phyloP scores from a whole-genome alignment of 2,797 vertebrate genomes.

The Melanotaenia parkinsoni region DNA sequence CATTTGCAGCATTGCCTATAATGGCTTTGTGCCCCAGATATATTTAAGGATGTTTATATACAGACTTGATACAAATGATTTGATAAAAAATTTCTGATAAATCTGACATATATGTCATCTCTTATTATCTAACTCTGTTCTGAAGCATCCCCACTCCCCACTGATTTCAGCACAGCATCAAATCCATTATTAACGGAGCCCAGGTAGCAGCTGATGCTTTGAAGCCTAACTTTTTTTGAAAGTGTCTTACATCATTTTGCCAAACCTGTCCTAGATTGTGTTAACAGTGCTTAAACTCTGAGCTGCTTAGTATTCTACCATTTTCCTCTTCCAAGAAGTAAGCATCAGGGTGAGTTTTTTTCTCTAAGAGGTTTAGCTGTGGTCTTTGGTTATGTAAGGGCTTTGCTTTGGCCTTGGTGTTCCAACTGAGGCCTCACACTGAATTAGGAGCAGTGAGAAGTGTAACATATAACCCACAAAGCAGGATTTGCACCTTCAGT shows the following conservation, averaged over 20 bases:
- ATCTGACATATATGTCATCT: no score
- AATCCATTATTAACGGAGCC: not conserved
- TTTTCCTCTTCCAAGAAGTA: slow-evolving; percentile 38
- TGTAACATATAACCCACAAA: not conserved
- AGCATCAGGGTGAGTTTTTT: slow-evolving; percentile 13
- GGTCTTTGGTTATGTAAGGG: slow-evolving; percentile 62
- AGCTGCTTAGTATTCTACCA: not conserved
- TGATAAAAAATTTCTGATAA: no score
- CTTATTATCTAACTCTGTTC: no score
- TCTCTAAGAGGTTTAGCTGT: slow-evolving; percentile 53
- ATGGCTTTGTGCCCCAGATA: no score
- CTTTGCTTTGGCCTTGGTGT: slow-evolving; percentile 41
- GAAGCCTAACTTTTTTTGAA: not conserved
- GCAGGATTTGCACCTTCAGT: not conserved
- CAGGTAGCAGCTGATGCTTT: not conserved
- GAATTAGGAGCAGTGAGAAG: slow-evolving; percentile 32
- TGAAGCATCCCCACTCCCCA: no score
- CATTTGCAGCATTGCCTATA: no score
- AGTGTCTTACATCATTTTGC: not conserved
- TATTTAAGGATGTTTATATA: no score
- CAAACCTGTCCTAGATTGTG: not conserved
- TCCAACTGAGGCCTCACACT: slow-evolving; percentile 21
- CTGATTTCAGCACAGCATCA: no score
- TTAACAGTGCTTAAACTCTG: not conserved
- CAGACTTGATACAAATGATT: no score